These are phyloP conservation scores for Pseudomyrmex dendroicus DNA, from an alignment of 1,140 invertebrate genomes.

Conservation along the genomic window DNA sequence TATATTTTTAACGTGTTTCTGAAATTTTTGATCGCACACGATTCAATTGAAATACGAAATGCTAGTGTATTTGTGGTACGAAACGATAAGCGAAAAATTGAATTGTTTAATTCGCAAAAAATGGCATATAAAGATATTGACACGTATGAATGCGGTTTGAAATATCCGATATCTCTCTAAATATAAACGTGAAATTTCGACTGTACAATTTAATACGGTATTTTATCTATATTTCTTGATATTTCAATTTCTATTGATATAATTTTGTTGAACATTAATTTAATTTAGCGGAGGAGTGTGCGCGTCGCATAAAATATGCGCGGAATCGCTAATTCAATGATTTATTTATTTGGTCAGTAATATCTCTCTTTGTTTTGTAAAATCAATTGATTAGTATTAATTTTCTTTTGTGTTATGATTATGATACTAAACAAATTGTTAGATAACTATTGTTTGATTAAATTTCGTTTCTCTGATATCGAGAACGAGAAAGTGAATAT, in stretches of 20 bases:
- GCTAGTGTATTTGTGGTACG: background rate
- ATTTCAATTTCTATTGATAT: conserved; percentile 23
- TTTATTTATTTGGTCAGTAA: conserved; percentile 31
- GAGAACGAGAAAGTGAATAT: background rate
- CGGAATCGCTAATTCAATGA: conserved; percentile 5
- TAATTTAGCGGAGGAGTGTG: conserved; percentile 6
- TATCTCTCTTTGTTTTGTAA: conserved; percentile 14
- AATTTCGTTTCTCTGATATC: background rate
- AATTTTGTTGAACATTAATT: conserved; percentile 42
- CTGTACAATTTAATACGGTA: conserved; percentile 4
- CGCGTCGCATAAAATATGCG: conserved; percentile 17
- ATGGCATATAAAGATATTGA: background rate
- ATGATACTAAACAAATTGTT: background rate
- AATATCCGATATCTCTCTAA: conserved; percentile 9
- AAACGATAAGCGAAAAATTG: background rate
- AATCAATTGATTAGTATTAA: conserved; percentile 29
- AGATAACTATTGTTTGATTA: background rate
- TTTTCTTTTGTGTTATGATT: background rate
- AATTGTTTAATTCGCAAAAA: background rate
- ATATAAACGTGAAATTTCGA: background rate
- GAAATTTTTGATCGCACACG: background rate
- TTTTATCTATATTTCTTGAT: background rate
- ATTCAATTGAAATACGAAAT: background rate
- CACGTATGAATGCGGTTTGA: background rate
- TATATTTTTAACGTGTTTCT: background rate